These are phyloP conservation scores for Trogon surrucura DNA, from an alignment of 2,113 vertebrate genomes.

Conservation along the genomic window DNA sequence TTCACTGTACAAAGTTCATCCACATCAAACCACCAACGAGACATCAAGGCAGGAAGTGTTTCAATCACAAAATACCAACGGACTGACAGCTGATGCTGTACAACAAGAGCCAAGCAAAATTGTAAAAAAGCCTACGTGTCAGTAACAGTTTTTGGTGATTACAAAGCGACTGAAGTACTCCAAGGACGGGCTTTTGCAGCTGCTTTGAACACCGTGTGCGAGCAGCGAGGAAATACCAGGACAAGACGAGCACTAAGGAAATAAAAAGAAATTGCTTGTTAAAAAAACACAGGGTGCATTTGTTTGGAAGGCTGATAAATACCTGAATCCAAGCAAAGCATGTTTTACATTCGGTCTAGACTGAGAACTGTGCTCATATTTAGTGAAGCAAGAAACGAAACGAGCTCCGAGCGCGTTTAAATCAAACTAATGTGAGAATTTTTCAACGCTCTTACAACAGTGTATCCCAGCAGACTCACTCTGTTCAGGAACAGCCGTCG, in stretches of 20 bases:
- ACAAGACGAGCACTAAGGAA: background rate
- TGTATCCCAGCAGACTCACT: background rate
- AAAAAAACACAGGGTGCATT: background rate
- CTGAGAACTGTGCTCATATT: background rate
- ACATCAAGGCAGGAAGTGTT: background rate
- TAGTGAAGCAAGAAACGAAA: background rate
- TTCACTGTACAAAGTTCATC: background rate
- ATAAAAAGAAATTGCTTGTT: accelerated
- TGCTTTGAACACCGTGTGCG: background rate
- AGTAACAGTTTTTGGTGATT: background rate
- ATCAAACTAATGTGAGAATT: background rate
- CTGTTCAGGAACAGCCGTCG: background rate
- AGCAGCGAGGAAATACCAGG: background rate
- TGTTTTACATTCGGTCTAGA: background rate
- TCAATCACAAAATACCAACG: accelerated
- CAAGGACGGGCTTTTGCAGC: background rate
- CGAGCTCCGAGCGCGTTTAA: background rate
- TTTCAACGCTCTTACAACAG: background rate
- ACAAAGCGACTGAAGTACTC: background rate
- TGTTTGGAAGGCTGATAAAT: background rate
- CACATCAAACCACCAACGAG: background rate
- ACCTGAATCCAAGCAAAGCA: background rate
- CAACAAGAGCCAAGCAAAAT: background rate
- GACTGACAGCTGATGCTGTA: background rate
- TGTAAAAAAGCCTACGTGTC: accelerated